Conservation (phyloP, 2,888 invertebrate species). For the Lepidochrysops patricia region DNA sequence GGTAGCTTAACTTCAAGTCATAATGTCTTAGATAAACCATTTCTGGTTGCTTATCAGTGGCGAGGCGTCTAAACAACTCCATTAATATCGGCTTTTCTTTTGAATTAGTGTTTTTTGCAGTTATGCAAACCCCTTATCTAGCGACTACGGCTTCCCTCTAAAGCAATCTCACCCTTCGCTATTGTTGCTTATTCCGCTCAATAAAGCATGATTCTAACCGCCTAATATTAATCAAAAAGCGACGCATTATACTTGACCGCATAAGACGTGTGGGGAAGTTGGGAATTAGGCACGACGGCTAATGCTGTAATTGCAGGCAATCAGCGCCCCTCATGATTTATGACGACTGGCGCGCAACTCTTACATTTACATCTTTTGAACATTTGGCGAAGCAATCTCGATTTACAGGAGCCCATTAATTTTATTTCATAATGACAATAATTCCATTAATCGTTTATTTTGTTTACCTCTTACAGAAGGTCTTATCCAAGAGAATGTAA, state of each 20-base stretch:
- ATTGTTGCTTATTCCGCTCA: neutral
- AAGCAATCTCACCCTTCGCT: neutral
- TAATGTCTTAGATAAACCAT: no score
- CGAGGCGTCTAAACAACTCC: no score
- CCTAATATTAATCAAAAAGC: neutral
- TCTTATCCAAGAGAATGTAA: neutral
- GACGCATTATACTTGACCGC: conserved; percentile 35
- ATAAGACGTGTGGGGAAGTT: conserved; percentile 33
- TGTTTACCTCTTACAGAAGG: neutral
- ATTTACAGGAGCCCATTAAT: conserved; percentile 23
- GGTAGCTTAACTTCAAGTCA: no score
- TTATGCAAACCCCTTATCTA: no score
- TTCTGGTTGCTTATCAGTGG: no score
- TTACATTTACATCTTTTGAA: conserved; percentile 56
- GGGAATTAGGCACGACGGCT: conserved; percentile 67
- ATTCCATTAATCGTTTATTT: neutral
- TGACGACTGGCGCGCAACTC: conserved; percentile 29
- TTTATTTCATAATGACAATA: conserved; percentile 20
- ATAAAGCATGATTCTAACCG: neutral
- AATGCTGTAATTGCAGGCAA: conserved; percentile 70
- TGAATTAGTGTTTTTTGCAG: no score
- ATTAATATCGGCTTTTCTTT: no score
- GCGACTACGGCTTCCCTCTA: no score
- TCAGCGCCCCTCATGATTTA: conserved; percentile 66
- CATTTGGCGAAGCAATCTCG: conserved; percentile 30